These are phyloP conservation scores for Pseudoips prasinana DNA, from an alignment of 2,888 invertebrate genomes.

Conservation along the genomic window DNA sequence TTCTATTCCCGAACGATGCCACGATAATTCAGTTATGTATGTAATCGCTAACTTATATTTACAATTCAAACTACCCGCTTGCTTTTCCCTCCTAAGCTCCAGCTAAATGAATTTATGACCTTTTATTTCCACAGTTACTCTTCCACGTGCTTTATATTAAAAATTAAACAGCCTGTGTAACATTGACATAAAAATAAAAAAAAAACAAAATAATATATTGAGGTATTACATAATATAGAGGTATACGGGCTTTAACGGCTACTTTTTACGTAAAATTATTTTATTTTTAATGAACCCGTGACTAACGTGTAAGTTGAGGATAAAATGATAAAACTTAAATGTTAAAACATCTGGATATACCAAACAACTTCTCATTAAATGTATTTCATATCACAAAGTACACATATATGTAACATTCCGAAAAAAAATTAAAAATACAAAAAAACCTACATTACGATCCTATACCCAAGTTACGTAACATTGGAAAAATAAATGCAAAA, in stretches of 20 bases:
- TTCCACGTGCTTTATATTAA: constrained; percentile 30
- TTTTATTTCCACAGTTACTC: constrained; percentile 45
- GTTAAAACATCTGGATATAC: constrained; percentile 50
- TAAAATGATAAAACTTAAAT: constrained; percentile 54
- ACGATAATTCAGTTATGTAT: constrained; percentile 64
- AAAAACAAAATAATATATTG: constrained; percentile 76
- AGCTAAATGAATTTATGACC: constrained; percentile 49
- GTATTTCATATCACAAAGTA: constrained; percentile 75
- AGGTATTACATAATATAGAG: constrained; percentile 73
- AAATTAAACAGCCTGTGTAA: constrained; percentile 55
- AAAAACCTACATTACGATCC: constrained; percentile 53
- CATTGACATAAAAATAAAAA: constrained; percentile 71
- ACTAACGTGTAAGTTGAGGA: constrained; percentile 35
- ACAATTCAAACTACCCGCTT: constrained; percentile 79
- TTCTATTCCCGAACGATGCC: constrained; percentile 68
- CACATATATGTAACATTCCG: constrained; percentile 47
- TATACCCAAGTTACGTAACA: constrained; percentile 55
- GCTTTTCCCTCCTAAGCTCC: constrained; percentile 67
- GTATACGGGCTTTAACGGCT: constrained; percentile 54
- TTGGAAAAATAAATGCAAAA: constrained; percentile 72
- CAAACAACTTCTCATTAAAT: constrained; percentile 57
- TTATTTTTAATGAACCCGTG: constrained; percentile 38
- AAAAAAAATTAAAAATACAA: constrained; percentile 57
- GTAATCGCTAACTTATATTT: constrained; percentile 72
- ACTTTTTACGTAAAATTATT: constrained; percentile 29